These are phyloP conservation scores for Monopterus albus DNA, from an alignment of 2,113 vertebrate species.

Conservation along the genomic window DNA sequence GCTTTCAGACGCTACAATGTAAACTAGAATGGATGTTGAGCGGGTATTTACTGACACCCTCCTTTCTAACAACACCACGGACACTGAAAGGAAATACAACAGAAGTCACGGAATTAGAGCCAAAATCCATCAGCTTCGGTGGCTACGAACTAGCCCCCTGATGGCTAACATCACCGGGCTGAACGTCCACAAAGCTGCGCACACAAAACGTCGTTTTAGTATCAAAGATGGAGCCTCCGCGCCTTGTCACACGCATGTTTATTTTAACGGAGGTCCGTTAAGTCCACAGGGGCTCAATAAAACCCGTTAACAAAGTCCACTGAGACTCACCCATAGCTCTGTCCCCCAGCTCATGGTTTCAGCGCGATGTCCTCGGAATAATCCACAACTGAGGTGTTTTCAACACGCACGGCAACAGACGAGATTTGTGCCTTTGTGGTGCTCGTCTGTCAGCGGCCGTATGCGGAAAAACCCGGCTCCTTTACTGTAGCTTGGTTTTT, in stretches of 20 bases:
- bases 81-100: background rate
- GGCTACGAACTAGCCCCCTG: conserved; percentile 32
- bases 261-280: conserved; percentile 11
- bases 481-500: background rate
- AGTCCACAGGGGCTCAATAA: background rate
- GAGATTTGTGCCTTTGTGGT: conserved; percentile 14
- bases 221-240: conserved; percentile 7
- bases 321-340: conserved; percentile 80
- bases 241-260: background rate
- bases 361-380: conserved; percentile 72
- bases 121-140: background rate
- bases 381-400: conserved; percentile 74
- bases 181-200: conserved; percentile 7
- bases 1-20: conserved; percentile 30
- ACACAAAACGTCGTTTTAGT: background rate
- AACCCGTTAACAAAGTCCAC: conserved; percentile 4
- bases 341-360: conserved; percentile 84
- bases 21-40: conserved; percentile 44
- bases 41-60: background rate
- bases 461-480: background rate
- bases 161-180: background rate
- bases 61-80: background rate
- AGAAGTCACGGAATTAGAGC: background rate
- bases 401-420: conserved; percentile 33
- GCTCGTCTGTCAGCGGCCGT: conserved; percentile 10